Evolutionary conservation across 2,113 vertebrate genomes (phyloP), one percentile per base, ranked within the genome.

Genomic region (Eira barbara): DNA sequence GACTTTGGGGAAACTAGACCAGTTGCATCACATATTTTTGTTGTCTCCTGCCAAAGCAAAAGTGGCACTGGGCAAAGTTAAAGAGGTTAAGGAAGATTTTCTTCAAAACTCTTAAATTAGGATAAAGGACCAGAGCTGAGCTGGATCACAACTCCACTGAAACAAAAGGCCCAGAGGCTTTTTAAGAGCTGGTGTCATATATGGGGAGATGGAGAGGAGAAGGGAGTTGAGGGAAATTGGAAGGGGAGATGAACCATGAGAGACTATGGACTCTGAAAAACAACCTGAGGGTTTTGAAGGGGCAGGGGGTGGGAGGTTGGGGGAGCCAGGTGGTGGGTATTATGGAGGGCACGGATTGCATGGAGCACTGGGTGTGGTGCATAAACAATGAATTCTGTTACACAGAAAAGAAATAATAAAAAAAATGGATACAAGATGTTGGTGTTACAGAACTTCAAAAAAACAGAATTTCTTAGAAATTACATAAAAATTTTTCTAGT

Each of bases 401-500:
- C 47, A 49, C 12, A 14, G 47, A 49, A 49, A 49, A 49, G 47
- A 49, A 49, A 97, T 96, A 97, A 98, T 91, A 96, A 93, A 98
- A 93, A 98, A 97, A 98, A 96, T 97, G 29, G 96, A 95, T 98
- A 97, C 97, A 98, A 98, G 96, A 98, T 98, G 96, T 80, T 97
- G 83, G 91, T 61, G 94, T 85, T 97, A 63, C 4, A 92, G 86
- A 89, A 97, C 97, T 97, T 93, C 55, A 96, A 98, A 97, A 98
- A 98, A 82, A 49, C 86, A 95, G 81, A 89, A 93, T 97, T 97
- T 98, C 55, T 95, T 96, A 97, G 90, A 98, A 96, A 97, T 91
- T 89, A 86, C 95, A 89, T 95, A 95, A 97, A 98, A 98, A 98
- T 88, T 97, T 52, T 97, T 78, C 83, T 95, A 92, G 76, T 93